These are phyloP conservation scores for Lysandra bellargus DNA, from an alignment of 2,888 invertebrate species.

Conservation along the genomic window DNA sequence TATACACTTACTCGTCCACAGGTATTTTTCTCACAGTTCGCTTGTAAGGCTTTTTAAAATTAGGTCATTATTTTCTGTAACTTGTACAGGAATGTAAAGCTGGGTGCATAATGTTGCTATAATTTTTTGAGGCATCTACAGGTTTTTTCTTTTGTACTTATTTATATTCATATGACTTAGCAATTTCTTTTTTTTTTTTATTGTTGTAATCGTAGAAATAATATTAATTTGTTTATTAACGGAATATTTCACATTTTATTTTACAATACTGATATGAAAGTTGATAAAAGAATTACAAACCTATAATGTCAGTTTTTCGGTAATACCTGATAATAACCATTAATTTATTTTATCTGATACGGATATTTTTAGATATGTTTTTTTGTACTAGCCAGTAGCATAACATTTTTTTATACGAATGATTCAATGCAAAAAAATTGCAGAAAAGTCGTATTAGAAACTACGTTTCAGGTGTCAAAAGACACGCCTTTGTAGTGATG, in stretches of 20 bases:
- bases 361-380: too few relatives aligned
- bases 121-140: not conserved
- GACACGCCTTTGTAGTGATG: not conserved
- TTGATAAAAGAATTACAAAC: too few relatives aligned
- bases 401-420: too few relatives aligned
- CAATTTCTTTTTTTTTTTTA: too few relatives aligned
- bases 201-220: too few relatives aligned
- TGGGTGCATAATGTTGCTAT: not conserved
- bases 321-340: too few relatives aligned
- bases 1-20: too few relatives aligned
- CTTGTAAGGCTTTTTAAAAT: slow-evolving; percentile 9
- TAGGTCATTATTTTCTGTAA: not conserved
- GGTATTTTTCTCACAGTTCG: not conserved
- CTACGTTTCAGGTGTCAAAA: not conserved
- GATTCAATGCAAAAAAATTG: not conserved
- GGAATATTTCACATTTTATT: not conserved
- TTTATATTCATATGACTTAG: not conserved
- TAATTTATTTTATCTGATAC: too few relatives aligned
- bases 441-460: not conserved
- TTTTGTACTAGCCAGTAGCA: too few relatives aligned
- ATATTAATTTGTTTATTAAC: not conserved
- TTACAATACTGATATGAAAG: too few relatives aligned
- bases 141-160: not conserved
- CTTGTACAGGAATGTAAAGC: slow-evolving; percentile 1
- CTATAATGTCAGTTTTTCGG: too few relatives aligned